These are phyloP conservation scores for Punctoribates punctum DNA, from an alignment of 2,888 invertebrate species.

Conservation along the genomic window DNA sequence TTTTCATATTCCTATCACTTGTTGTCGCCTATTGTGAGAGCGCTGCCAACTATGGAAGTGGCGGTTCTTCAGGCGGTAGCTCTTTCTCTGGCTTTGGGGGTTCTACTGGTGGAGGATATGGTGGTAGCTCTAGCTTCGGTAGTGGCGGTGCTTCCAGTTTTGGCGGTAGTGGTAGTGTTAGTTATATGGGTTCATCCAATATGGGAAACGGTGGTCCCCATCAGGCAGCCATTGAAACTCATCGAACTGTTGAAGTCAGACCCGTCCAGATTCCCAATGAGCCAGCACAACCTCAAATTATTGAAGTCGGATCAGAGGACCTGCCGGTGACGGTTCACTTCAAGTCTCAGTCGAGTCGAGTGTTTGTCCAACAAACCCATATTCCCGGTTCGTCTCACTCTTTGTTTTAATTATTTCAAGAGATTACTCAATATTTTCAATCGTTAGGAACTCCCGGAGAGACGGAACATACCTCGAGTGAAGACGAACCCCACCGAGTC, in stretches of 20 bases:
- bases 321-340: constrained; percentile 39
- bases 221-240: constrained; percentile 36
- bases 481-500: constrained; percentile 40
- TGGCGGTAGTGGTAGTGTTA: background rate
- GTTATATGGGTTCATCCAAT: background rate
- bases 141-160: background rate
- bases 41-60: background rate
- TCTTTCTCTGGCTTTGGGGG: background rate
- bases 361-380: constrained; percentile 41
- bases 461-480: constrained; percentile 37
- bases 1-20: background rate
- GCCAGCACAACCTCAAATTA: constrained; percentile 38
- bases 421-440: background rate
- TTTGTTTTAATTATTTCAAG: background rate
- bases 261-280: constrained; percentile 31
- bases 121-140: constrained; percentile 8
- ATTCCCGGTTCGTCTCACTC: constrained; percentile 21
- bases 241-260: constrained; percentile 38
- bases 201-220: constrained; percentile 4
- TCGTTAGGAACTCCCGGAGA: constrained; percentile 21
- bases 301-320: constrained; percentile 38
- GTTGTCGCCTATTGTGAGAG: constrained; percentile 10
- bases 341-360: constrained; percentile 40
- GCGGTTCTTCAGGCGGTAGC: background rate
- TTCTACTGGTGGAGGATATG: background rate